Evolutionary conservation across 2,888 invertebrate genomes (phyloP).

Genomic region (Cenopis cana): DNA sequence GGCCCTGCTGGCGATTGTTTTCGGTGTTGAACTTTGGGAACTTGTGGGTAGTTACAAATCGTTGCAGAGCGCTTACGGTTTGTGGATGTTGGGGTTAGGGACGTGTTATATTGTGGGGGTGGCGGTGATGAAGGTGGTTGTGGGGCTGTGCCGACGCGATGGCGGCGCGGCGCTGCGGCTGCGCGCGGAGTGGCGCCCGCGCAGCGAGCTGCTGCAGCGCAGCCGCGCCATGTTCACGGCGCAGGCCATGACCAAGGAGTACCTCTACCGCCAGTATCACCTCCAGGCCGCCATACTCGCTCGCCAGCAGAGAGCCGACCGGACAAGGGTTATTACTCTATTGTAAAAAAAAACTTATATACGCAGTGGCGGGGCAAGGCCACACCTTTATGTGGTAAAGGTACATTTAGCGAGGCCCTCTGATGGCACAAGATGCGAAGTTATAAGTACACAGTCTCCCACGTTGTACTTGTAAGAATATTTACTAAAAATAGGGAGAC

Average conservation of each 20-base stretch:
- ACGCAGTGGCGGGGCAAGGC: too few relatives aligned
- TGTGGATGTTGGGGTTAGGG: neutral
- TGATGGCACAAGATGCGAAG: too few relatives aligned
- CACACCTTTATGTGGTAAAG: too few relatives aligned
- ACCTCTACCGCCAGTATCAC: slow-evolving; percentile 79
- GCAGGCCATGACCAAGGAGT: slow-evolving; percentile 83
- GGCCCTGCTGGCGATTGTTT: slow-evolving; percentile 56
- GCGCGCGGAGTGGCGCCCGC: slow-evolving; percentile 71
- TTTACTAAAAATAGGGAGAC: neutral
- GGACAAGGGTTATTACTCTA: neutral
- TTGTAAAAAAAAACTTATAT: too few relatives aligned
- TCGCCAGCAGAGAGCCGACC: slow-evolving; percentile 65
- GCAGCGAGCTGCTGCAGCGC: slow-evolving; percentile 64
- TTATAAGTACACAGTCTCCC: neutral
- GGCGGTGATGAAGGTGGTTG: slow-evolving; percentile 50
- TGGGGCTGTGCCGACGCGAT: slow-evolving; percentile 55
- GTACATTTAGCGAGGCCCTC: too few relatives aligned
- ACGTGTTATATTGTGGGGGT: neutral
- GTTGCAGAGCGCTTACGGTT: neutral
- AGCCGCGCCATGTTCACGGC: slow-evolving; percentile 80
- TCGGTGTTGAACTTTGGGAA: slow-evolving; percentile 52
- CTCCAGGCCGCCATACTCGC: slow-evolving; percentile 71
- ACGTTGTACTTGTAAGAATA: neutral
- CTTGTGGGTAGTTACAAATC: neutral
- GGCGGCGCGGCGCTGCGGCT: slow-evolving; percentile 54